Percentiles rank a stretch among this genome's conserved stretches.
Conservation (phyloP, 1,140 invertebrate genomes). For the Mercenaria mercenaria region DNA sequence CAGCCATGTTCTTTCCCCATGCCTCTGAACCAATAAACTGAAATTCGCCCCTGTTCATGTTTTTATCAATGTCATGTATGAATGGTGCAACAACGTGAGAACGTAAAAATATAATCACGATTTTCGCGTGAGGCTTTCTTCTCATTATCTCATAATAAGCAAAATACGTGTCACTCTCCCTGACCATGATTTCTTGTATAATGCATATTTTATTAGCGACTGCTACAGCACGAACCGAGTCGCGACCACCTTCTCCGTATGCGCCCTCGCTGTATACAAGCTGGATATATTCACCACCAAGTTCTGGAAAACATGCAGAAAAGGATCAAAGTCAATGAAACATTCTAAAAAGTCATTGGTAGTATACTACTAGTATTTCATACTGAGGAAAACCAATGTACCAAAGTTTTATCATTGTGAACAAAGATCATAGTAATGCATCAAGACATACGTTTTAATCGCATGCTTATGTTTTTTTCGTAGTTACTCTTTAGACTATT, state of each 20-base stretch:
- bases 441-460: too few relatives aligned
- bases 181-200: slow-evolving; percentile 45
- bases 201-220: slow-evolving; percentile 55
- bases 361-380: too few relatives aligned
- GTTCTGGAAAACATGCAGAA: not conserved
- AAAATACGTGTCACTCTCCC: slow-evolving; percentile 6
- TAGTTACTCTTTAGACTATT: too few relatives aligned
- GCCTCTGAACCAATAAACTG: slow-evolving; percentile 71
- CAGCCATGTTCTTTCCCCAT: slow-evolving; percentile 52
- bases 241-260: slow-evolving; percentile 68
- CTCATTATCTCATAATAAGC: slow-evolving; percentile 41
- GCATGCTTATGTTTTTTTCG: too few relatives aligned
- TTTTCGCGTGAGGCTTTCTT: slow-evolving; percentile 48
- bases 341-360: too few relatives aligned
- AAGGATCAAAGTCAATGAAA: too few relatives aligned
- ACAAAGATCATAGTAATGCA: too few relatives aligned
- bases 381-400: too few relatives aligned
- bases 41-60: slow-evolving; percentile 61
- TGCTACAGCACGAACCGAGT: slow-evolving; percentile 20
- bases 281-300: slow-evolving; percentile 57
- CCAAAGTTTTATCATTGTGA: too few relatives aligned
- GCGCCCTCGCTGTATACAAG: slow-evolving; percentile 64
- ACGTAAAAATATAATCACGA: slow-evolving; percentile 68
- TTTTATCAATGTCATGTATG: not conserved
- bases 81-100: slow-evolving; percentile 51